Evolutionary conservation across 2,888 invertebrate species (phyloP), one percentile per base, ranked within the genome.

Genomic region (Caenorhabditis wallacei): DNA sequence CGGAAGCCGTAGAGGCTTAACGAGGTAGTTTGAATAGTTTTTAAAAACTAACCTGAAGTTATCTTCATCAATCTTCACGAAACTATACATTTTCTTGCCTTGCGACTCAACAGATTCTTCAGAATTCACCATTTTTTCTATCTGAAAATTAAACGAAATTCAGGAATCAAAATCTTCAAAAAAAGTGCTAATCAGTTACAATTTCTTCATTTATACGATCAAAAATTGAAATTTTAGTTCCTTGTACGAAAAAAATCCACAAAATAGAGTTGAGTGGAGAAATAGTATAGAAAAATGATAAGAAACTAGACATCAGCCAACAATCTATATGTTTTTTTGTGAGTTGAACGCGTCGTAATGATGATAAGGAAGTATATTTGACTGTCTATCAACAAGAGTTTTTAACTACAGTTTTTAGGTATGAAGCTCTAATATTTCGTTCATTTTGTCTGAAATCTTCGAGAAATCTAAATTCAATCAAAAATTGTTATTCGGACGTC

Each of bases 11-110:
- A n/a, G n/a, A n/a, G n/a, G n/a, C n/a, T n/a, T n/a, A n/a, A n/a
- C n/a, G n/a, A n/a, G n/a, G n/a, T n/a, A n/a, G n/a, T n/a, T n/a
- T n/a, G 10, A 40, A 13, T 40, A 8, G 4, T n/a, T 18, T 11
- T 11, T 40, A 16, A 8, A 40, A 3, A 43, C 59, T 51, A 4
- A 87, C 87, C 79, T 80, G 79, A 85, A 87, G 11, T 59, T 59
- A 70, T 85, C 80, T 20, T 70, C 68, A 18, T 75, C 70, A 5
- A 78, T 48, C 66, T 80, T 48, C 5, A 74, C 72, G 20, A 87
- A 84, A 0, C 59, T 43, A 63, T 80, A 87, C 63, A 43, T 61
- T 63, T 72, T 63, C 24, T 51, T 5, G 24, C 61, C 61, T 61
- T 61, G 61, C 24, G 46, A 24, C 22, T 61, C 43, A 16, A 61